Evolutionary conservation across 2,888 invertebrate species (phyloP).

Genomic region (Volucella zonaria): DNA sequence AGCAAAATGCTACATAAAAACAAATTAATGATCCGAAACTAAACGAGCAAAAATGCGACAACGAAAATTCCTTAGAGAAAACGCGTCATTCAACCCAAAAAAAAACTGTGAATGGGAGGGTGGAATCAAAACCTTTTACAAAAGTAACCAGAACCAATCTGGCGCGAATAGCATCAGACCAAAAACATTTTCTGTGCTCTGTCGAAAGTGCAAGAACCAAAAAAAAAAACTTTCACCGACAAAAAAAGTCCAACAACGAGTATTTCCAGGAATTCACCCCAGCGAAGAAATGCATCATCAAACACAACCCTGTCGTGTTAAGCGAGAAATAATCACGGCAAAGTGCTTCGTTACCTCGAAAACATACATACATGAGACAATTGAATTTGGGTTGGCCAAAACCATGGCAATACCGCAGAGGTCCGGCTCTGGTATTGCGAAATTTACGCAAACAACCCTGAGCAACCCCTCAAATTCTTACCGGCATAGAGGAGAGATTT

Average conservation of each 20-base stretch:
- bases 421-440: neutral
- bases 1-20: constrained; percentile 28
- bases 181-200: constrained; percentile 45
- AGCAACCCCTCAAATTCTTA: neutral
- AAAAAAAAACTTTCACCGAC: constrained; percentile 21
- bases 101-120: constrained; percentile 8
- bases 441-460: constrained; percentile 1
- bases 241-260: neutral
- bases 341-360: constrained; percentile 29
- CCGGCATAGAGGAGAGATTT: neutral
- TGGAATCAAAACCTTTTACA: neutral
- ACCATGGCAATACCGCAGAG: neutral
- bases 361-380: constrained; percentile 7
- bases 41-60: constrained; percentile 54
- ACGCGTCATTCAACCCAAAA: constrained; percentile 15
- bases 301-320: constrained; percentile 35
- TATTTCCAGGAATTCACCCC: constrained; percentile 34
- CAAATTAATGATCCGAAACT: constrained; percentile 68
- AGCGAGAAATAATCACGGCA: constrained; percentile 24
- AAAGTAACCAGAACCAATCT: neutral
- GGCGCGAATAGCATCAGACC: constrained; percentile 48
- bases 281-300: constrained; percentile 39
- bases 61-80: neutral
- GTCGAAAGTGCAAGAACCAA: constrained; percentile 49
- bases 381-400: neutral